phyloP scores from a whole-genome alignment of 2,797 vertebrate genomes.

The Tachyglossus aculeatus region DNA sequence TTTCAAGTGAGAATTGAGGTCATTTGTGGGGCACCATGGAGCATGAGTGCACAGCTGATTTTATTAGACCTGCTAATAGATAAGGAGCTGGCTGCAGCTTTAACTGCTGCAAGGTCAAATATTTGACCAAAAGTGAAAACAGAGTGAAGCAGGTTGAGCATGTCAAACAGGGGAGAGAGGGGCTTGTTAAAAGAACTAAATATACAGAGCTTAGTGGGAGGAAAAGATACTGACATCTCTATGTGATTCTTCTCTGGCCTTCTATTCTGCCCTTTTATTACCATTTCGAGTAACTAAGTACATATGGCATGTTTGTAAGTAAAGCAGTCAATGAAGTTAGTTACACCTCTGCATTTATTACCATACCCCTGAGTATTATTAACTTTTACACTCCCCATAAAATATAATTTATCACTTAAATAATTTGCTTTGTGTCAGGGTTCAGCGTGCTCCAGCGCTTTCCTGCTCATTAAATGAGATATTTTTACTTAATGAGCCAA shows the following conservation, averaged over 20 bases:
- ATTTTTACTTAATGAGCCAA: conserved; percentile 83
- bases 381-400: conserved; percentile 86
- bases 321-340: conserved; percentile 70
- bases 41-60: conserved; percentile 41
- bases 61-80: conserved; percentile 62
- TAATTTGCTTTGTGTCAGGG: conserved; percentile 83
- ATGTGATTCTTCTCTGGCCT: conserved; percentile 9
- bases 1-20: conserved; percentile 52
- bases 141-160: conserved; percentile 49
- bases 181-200: conserved; percentile 13
- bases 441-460: conserved; percentile 79
- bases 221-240: conserved; percentile 16
- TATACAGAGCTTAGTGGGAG: conserved; percentile 3
- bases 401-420: conserved; percentile 83
- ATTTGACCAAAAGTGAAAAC: conserved; percentile 71
- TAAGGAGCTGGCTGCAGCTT: conserved; percentile 58
- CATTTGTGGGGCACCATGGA: conserved; percentile 47
- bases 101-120: conserved; percentile 60
- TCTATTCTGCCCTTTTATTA: conserved; percentile 56
- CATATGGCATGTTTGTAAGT: conserved; percentile 77
- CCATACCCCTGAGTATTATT: conserved; percentile 78
- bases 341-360: conserved; percentile 81
- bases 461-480: conserved; percentile 82
- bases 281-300: conserved; percentile 68
- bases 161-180: conserved; percentile 23